Evolutionary conservation across 2,797 vertebrate species (phyloP), one percentile per base, ranked within the genome.

Genomic region (Xerus rutilus): DNA sequence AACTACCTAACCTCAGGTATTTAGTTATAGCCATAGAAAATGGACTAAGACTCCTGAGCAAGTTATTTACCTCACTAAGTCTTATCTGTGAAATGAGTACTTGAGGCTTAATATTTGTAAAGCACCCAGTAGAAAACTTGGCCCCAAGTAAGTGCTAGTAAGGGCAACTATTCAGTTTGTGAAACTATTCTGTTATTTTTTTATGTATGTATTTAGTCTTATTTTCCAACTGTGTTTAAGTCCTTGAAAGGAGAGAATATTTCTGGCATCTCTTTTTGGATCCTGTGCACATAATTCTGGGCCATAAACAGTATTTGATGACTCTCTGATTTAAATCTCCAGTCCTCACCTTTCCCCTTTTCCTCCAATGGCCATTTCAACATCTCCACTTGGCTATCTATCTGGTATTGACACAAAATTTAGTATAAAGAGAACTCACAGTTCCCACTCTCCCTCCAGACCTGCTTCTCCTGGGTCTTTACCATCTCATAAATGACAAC

Each of bases 201-300:
- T 49, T 49, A 11, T 52, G 4, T 73, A 11, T 82, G 18, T 43
- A 20, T 89, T 93, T 39, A 35, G 62, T n/a, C 47, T 86, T 89
- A 30, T 82, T 95, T 96, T 82, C 67, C 62, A 62, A 57, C 28
- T 64, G 45, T 72, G 13, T 49, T 96, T 83, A 93, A 86, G 39
- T 54, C 69, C 59, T 90, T 72, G 82, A 92, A 90, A 90, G 83
- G 49, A 88, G 28, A 47, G 25, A 86, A 14, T 52, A 57, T 54
- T 69, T 81, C 69, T 77, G 76, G 30, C 73, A 52, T 91, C 64
- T 92, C 62, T 47, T 89, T 86, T 83, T 89, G 79, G 28, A 73
- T 64, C 57, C 30, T 91, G n/a, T 30, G 25, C 23, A 25, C n/a
- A 87, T 23, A 84, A 18, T 86, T 90, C 73, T 92, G 82, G 73